A percentile compares a stretch with the other conserved stretches of the same genome.
These are phyloP conservation scores for Myiopsitta monachus DNA, from an alignment of 2,113 vertebrate genomes.

Conservation along the genomic window DNA sequence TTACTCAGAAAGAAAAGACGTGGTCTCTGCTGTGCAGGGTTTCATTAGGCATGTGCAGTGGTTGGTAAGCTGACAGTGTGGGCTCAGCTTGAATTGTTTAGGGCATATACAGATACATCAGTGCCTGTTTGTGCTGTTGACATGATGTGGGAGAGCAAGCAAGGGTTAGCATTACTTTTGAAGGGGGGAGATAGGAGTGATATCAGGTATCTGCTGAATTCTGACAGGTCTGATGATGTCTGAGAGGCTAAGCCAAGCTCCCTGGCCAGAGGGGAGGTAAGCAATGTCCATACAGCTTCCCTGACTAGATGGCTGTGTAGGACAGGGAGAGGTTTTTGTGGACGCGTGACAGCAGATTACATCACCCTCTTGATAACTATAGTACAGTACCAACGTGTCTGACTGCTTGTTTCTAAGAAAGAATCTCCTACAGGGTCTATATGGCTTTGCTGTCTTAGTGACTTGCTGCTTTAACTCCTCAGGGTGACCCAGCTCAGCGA, in stretches of 20 bases:
- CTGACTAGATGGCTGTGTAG: not conserved
- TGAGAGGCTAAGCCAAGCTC: not conserved
- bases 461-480: slow-evolving; percentile 48
- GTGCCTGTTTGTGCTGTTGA: not conserved
- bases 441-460: not conserved
- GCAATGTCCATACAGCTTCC: not conserved
- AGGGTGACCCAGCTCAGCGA: slow-evolving; percentile 69
- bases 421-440: not conserved
- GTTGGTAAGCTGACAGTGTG: not conserved
- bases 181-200: not conserved
- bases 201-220: not conserved
- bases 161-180: not conserved
- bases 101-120: not conserved
- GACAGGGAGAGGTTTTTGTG: not conserved
- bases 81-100: not conserved
- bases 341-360: not conserved
- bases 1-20: not conserved
- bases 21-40: not conserved
- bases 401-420: not conserved
- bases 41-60: not conserved
- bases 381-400: not conserved
- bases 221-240: not conserved
- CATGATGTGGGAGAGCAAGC: fast-evolving
- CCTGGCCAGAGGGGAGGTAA: not conserved
- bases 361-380: not conserved